Conservation (phyloP, 2,888 invertebrate species). For the Julus scanicus region DNA sequence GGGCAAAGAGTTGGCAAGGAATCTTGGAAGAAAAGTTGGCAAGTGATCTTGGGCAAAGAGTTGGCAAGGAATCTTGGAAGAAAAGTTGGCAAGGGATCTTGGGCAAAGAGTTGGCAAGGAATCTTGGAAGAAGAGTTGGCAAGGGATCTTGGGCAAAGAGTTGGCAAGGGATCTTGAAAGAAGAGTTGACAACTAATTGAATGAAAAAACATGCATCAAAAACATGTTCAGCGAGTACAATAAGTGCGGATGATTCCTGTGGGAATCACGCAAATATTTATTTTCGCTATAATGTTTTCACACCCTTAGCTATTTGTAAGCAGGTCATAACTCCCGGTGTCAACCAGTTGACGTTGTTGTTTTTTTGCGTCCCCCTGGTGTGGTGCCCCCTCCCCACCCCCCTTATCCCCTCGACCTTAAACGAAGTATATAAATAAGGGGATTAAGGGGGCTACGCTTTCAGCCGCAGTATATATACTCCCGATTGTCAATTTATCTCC, state of each 20-base stretch:
- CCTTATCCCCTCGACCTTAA: neutral
- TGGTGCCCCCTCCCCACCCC: neutral
- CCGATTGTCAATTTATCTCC: neutral
- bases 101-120: too few species aligned
- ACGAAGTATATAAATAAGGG: neutral
- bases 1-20: too few species aligned
- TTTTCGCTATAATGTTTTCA: neutral
- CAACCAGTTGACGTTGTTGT: neutral
- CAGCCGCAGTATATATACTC: neutral
- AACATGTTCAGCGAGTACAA: too few species aligned
- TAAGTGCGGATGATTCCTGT: neutral
- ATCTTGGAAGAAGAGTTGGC: too few species aligned
- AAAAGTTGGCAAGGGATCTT: too few species aligned
- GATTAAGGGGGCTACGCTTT: neutral
- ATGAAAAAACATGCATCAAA: too few species aligned
- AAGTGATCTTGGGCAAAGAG: too few species aligned
- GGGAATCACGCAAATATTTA: neutral
- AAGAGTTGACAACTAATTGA: too few species aligned
- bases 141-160: too few species aligned
- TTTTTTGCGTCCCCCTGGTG: neutral
- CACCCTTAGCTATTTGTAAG: neutral
- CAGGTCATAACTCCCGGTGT: neutral
- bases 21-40: too few species aligned
- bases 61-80: too few species aligned
- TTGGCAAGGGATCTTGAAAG: too few species aligned